Percentiles rank a stretch among this genome's conserved stretches.
These are phyloP conservation scores for Cyprinodon variegatus DNA, from an alignment of 2,113 vertebrate species.

Conservation along the genomic window DNA sequence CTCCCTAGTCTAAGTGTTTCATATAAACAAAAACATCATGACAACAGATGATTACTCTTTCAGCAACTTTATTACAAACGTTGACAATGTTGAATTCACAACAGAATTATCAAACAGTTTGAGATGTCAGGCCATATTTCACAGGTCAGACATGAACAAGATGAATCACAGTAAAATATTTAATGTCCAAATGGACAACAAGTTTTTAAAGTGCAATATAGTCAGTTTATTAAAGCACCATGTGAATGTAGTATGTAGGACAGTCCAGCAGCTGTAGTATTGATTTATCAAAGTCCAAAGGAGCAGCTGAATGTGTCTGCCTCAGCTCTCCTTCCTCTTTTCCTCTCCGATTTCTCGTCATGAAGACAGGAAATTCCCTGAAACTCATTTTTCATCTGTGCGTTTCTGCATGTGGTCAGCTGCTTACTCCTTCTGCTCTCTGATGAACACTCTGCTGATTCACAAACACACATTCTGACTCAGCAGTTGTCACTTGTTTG, in stretches of 20 bases:
- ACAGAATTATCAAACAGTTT: conserved; percentile 58
- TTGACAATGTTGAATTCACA: conserved; percentile 34
- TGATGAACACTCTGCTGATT: conserved; percentile 59
- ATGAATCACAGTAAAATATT: conserved; percentile 25
- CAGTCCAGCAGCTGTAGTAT: conserved; percentile 50
- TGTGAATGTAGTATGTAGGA: conserved; percentile 39
- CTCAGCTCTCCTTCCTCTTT: conserved; percentile 41
- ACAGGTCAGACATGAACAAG: conserved; percentile 25
- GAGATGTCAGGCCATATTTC: conserved; percentile 60
- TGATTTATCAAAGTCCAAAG: conserved; percentile 62
- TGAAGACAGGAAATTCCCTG: conserved; percentile 57
- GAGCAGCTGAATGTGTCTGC: conserved; percentile 35
- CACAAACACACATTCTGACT: conserved; percentile 62
- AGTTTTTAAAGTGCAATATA: conserved; percentile 3
- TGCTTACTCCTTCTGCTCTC: conserved; percentile 23
- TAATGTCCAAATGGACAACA: neutral
- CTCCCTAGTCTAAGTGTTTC: neutral
- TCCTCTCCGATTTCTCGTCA: conserved; percentile 6
- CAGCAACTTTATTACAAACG: conserved; percentile 64
- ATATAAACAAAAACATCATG: conserved; percentile 8
- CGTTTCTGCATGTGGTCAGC: conserved; percentile 23
- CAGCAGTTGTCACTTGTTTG: conserved; percentile 59
- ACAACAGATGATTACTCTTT: conserved; percentile 23
- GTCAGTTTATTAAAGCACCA: conserved; percentile 25
- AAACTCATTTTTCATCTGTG: neutral